phyloP scores from a whole-genome alignment of 2,797 vertebrate species.

The Percopsis omiscomaycus region DNA sequence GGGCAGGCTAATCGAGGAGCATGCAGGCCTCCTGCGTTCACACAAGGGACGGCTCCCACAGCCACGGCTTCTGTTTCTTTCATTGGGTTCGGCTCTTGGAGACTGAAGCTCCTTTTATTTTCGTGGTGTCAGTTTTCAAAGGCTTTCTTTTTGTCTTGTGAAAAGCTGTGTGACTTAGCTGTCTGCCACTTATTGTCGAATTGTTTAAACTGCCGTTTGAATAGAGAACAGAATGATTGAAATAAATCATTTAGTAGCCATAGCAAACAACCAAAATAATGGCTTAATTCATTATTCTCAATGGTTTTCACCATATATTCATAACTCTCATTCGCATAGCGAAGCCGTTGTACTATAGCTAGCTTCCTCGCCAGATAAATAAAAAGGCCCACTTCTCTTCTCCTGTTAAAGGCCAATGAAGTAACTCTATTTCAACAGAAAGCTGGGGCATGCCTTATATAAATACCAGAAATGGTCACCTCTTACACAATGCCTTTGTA shows the following conservation, averaged over 20 bases:
- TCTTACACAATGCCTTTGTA: conserved; percentile 75
- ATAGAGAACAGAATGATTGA: conserved; percentile 41
- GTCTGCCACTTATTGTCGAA: conserved; percentile 62
- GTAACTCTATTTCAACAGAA: conserved; percentile 36
- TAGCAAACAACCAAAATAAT: conserved; percentile 32
- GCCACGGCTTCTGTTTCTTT: conserved; percentile 40
- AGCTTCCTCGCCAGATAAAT: conserved; percentile 9
- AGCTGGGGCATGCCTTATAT: conserved; percentile 58
- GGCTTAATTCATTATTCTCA: conserved; percentile 38
- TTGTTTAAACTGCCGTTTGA: conserved; percentile 52
- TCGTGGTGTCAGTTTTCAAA: conserved; percentile 76
- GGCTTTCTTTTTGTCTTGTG: conserved; percentile 68
- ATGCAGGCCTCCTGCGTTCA: conserved; percentile 47
- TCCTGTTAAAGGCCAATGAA: conserved; percentile 44
- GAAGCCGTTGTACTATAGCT: neutral
- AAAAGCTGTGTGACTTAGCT: conserved; percentile 63
- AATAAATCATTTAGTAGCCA: conserved; percentile 43
- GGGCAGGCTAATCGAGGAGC: conserved; percentile 65
- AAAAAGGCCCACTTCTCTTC: conserved; percentile 39
- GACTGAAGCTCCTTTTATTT: conserved; percentile 75
- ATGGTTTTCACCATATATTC: conserved; percentile 8
- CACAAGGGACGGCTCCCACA: conserved; percentile 31
- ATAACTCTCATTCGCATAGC: conserved; percentile 22
- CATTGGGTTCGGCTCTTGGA: conserved; percentile 48
- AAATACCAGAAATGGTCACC: conserved; percentile 69